These are phyloP conservation scores for Chamaetylas fuelleborni DNA, from an alignment of 2,113 vertebrate genomes.

Conservation along the genomic window DNA sequence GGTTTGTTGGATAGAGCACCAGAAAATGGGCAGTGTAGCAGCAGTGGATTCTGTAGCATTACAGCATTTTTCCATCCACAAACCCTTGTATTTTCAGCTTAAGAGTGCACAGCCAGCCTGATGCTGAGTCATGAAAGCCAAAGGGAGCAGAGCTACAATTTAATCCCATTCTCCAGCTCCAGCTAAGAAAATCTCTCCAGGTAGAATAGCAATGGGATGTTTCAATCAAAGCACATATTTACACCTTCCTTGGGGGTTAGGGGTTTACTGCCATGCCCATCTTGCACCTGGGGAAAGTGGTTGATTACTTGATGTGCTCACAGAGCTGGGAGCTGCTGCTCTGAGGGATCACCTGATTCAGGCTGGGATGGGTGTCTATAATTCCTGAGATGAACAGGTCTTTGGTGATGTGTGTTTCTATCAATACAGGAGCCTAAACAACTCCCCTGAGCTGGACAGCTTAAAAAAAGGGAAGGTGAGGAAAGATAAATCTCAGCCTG, in stretches of 20 bases:
- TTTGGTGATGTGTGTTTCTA: neutral
- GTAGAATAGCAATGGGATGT: neutral
- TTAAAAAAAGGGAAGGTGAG: neutral
- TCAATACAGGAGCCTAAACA: neutral
- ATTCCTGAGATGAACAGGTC: neutral
- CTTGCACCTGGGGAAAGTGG: neutral
- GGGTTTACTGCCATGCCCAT: neutral
- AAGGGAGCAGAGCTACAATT: neutral
- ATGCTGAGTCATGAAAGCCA: neutral
- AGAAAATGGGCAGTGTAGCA: neutral
- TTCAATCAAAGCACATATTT: fast-evolving
- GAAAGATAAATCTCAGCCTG: neutral
- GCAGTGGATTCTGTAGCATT: neutral
- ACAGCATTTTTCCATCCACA: neutral
- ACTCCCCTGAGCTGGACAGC: neutral
- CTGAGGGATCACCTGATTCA: neutral
- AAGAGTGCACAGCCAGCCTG: neutral
- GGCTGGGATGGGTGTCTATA: neutral
- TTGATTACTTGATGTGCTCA: neutral
- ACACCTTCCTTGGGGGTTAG: neutral
- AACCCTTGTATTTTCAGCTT: neutral
- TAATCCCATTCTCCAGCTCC: neutral
- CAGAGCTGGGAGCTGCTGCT: neutral
- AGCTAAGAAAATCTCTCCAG: neutral
- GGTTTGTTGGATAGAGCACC: neutral